A percentile compares a stretch with the other conserved stretches of the same genome.
These are phyloP conservation scores for Athetis lepigone DNA, from an alignment of 2,888 invertebrate species.

Conservation along the genomic window DNA sequence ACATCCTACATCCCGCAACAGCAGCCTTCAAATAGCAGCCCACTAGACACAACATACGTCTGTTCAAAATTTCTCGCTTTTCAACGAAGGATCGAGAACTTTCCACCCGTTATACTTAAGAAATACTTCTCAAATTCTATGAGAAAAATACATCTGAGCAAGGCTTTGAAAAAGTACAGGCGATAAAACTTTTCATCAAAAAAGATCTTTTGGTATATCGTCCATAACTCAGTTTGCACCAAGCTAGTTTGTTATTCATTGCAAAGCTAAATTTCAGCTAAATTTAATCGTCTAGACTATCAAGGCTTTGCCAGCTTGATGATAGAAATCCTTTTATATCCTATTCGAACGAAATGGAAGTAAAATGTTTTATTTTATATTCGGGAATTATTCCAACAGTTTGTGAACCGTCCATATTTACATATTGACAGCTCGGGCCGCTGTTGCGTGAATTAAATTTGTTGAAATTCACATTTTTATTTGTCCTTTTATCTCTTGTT, in stretches of 20 bases:
- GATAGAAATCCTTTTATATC: constrained; percentile 33
- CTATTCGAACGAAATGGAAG: constrained; percentile 28
- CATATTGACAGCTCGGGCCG: constrained; percentile 56
- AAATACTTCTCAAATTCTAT: no score
- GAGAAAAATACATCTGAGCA: no score
- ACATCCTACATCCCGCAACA: no score
- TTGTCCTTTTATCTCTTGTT: constrained; percentile 30
- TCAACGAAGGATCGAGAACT: no score
- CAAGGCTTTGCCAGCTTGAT: not conserved
- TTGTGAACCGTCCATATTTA: constrained; percentile 50
- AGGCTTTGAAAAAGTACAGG: no score
- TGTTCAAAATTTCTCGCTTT: no score
- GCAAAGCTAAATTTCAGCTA: not conserved
- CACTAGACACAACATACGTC: no score
- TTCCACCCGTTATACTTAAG: no score
- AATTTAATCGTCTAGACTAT: not conserved
- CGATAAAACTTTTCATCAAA: no score
- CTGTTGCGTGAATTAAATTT: constrained; percentile 56
- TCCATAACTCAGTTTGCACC: not conserved
- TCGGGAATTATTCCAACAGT: constrained; percentile 40
- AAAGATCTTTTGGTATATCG: no score
- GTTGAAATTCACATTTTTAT: constrained; percentile 37
- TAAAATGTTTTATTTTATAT: constrained; percentile 46
- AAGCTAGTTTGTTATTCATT: not conserved
- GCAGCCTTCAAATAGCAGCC: no score